These are phyloP conservation scores for Heliocidaris erythrogramma DNA, from an alignment of 35 echinoderm and acorn worm genomes.

Conservation along the genomic window DNA sequence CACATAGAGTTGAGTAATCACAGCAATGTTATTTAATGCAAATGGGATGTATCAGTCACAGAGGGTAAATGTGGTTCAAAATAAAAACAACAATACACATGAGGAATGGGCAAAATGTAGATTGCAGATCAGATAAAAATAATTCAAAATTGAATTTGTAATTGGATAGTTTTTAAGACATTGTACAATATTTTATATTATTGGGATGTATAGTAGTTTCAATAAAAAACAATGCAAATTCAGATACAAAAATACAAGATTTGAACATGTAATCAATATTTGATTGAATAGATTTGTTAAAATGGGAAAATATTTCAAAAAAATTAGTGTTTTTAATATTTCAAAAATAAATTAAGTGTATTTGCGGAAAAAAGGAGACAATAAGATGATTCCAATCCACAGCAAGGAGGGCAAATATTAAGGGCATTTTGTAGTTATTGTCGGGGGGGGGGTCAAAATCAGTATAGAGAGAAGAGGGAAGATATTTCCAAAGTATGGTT, in stretches of 20 bases:
- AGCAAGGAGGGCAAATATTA: background rate
- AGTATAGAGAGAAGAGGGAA: background rate
- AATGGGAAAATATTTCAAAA: background rate
- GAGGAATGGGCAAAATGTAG: background rate
- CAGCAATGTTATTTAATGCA: background rate
- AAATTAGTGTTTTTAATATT: background rate
- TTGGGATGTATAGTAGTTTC: too few relatives aligned
- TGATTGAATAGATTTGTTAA: background rate
- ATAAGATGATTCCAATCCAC: background rate
- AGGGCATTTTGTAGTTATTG: background rate
- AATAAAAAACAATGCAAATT: too few relatives aligned
- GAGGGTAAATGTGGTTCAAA: background rate
- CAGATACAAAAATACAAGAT: background rate
- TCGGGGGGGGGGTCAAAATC: background rate
- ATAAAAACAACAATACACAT: background rate
- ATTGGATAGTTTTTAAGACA: background rate
- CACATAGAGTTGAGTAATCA: background rate
- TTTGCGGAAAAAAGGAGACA: background rate
- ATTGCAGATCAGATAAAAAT: background rate
- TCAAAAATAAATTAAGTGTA: too few relatives aligned
- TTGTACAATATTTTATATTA: background rate
- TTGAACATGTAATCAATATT: background rate
- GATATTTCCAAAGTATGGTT: background rate
- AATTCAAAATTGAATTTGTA: background rate
- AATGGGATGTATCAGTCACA: background rate